Evolutionary conservation across 2,797 vertebrate genomes (phyloP).

Genomic region (Takifugu rubripes): DNA sequence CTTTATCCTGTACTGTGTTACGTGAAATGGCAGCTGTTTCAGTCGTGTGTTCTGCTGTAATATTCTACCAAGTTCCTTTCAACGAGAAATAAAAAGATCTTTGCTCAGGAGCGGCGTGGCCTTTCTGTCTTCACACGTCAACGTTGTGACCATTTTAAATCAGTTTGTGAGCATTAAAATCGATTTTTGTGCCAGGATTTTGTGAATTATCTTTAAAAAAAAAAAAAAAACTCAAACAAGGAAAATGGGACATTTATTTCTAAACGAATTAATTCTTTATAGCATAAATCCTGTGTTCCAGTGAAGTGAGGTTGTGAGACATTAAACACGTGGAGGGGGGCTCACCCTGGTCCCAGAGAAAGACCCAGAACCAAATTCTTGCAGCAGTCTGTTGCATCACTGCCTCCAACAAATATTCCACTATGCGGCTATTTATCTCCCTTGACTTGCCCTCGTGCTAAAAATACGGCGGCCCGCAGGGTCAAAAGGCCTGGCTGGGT

Average conservation of each 20-base stretch:
- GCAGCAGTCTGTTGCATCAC: not conserved
- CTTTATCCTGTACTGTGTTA: slow-evolving; percentile 93
- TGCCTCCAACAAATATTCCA: not conserved
- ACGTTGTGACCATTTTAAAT: not conserved
- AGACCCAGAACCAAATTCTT: no score
- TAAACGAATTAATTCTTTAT: not conserved
- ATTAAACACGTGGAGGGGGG: no score
- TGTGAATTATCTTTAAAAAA: no score
- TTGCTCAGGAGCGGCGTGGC: slow-evolving; percentile 72
- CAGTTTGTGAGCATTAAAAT: no score
- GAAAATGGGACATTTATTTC: not conserved
- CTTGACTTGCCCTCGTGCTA: slow-evolving; percentile 8
- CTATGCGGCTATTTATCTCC: not conserved
- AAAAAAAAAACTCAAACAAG: no score
- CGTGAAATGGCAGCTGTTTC: slow-evolving; percentile 97
- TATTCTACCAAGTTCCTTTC: slow-evolving; percentile 79
- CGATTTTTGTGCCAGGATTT: no score
- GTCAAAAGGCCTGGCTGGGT: slow-evolving; percentile 1
- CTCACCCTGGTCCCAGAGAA: no score
- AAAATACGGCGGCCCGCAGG: slow-evolving; percentile 34
- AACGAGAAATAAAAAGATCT: slow-evolving; percentile 76
- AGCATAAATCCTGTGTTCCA: no score
- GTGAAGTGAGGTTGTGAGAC: not conserved
- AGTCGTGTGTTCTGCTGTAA: slow-evolving; percentile 96
- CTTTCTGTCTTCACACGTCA: slow-evolving; percentile 26